Percentiles rank a stretch among this genome's conserved stretches.
These are phyloP conservation scores for Chymomyza caudatula DNA, from an alignment of 2,888 invertebrate species.

Conservation along the genomic window DNA sequence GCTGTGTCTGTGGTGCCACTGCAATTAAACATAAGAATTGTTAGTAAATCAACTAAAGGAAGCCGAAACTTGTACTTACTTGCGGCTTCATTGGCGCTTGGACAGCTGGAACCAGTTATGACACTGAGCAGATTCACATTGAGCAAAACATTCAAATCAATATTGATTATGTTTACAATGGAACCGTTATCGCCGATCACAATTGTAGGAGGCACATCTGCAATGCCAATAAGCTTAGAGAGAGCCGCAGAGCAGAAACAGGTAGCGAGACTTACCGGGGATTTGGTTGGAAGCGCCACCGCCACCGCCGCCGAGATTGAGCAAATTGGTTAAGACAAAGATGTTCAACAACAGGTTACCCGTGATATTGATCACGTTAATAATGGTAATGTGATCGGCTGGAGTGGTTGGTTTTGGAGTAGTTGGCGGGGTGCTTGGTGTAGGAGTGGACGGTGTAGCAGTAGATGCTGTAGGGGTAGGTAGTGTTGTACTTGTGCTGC, in stretches of 20 bases:
- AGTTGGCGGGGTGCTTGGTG: too few species aligned
- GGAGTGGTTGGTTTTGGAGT: not conserved
- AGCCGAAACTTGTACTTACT: too few species aligned
- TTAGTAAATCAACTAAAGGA: not conserved
- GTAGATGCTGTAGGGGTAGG: not conserved
- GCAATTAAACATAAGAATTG: not conserved
- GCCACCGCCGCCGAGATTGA: conserved; percentile 9
- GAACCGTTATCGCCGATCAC: conserved; percentile 40
- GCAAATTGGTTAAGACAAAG: not conserved
- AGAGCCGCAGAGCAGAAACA: too few species aligned
- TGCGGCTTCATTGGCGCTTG: conserved; percentile 25
- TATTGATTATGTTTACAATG: conserved; percentile 40
- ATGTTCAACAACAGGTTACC: not conserved
- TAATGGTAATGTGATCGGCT: conserved; percentile 22
- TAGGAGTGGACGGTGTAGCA: not conserved
- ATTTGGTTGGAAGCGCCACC: too few species aligned
- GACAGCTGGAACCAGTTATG: conserved; percentile 48
- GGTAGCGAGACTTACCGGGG: conserved; percentile 15
- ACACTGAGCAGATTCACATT: conserved; percentile 40
- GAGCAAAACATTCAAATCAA: conserved; percentile 34
- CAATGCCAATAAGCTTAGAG: not conserved
- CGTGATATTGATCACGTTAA: not conserved
- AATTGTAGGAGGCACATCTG: conserved; percentile 36
- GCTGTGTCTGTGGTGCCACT: conserved; percentile 32
- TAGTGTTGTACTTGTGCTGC: not conserved